Evolutionary conservation across 2,888 invertebrate genomes (phyloP), one percentile per base, ranked within the genome.

Genomic region (Stenotaenia linearis): DNA sequence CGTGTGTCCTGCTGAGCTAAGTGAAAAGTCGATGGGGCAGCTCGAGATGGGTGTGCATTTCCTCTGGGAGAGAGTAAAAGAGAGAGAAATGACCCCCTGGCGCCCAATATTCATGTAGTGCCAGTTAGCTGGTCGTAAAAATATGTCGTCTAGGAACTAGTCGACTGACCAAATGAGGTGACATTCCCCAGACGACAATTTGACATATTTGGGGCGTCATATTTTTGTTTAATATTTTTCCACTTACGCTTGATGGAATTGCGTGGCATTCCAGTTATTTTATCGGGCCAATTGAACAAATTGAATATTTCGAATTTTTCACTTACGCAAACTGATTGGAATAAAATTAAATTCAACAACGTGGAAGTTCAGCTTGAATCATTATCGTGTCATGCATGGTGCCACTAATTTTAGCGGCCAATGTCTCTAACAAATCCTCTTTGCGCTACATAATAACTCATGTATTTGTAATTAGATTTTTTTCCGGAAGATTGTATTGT

Each of bases 81-180:
- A 28, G 3, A 25, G 69, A 69, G 28, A 69, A 69, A 69, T 28
- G 69, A 28, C 69, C 69, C 69, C 69, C 69, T 25, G 69, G 69
- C 69, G 69, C 69, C 69, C 69, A 69, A 69, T 69, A 69, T 69
- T 69, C 69, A 69, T 28, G 69, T 69, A 28, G 25, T 69, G 69
- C 9, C 69, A 69, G 25, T 69, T 69, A 69, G n/a, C 69, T 23
- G 69, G 15, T 69, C 69, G 69, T 69, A 69, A 69, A 69, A 69
- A 69, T 69, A 69, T 69, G 69, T 69, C 69, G 28, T 69, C 69
- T 23, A 56, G 50, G 25, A 7, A 4, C 69, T 28, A 23, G 23
- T 12, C 21, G 23, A 28, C 12, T 69, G 69, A 69, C 69, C 69
- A 69, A 69, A 23, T 69, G 69, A 69, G 69, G 25, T 28, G 69